A percentile compares a stretch with the other conserved stretches of the same genome.
phyloP scores from a whole-genome alignment of 2,113 vertebrate genomes.

The Megaptera novaeangliae region DNA sequence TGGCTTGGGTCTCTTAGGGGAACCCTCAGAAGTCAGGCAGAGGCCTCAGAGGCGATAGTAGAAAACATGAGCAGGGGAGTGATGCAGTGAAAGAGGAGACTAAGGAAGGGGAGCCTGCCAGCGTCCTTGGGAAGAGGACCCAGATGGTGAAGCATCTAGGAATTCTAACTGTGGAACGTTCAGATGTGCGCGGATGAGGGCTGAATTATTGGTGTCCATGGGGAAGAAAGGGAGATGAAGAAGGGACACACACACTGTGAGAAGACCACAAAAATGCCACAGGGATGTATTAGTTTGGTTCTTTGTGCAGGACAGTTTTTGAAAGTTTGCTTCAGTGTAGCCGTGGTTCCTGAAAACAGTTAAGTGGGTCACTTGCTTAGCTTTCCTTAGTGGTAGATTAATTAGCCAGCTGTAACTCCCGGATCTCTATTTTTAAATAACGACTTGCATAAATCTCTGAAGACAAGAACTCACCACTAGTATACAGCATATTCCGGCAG shows the following conservation, averaged over 20 bases:
- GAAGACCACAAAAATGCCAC: neutral
- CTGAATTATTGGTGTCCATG: neutral
- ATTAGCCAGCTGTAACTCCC: conserved; percentile 80
- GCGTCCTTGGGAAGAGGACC: neutral
- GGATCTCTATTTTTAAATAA: conserved; percentile 82
- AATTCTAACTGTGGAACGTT: neutral
- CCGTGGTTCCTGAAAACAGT: conserved; percentile 65
- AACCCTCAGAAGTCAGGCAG: neutral
- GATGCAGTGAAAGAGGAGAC: neutral
- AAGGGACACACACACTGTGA: neutral
- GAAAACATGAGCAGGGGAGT: neutral
- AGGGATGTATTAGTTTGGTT: neutral
- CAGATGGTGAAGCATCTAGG: neutral
- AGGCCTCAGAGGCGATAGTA: neutral
- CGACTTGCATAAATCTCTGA: conserved; percentile 76
- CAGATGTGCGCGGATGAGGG: neutral
- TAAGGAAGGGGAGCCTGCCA: rapidly evolving
- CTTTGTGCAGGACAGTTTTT: neutral
- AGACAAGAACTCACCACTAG: conserved; percentile 77
- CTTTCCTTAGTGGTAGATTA: conserved; percentile 77
- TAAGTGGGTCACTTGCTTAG: conserved; percentile 73
- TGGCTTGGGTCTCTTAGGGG: neutral
- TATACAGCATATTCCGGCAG: conserved; percentile 63
- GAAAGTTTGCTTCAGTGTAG: conserved; percentile 57
- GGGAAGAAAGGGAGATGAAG: neutral